Evolutionary conservation across 1,140 invertebrate species (phyloP), one percentile per base, ranked within the genome.

Genomic region (Lethrus apterus): DNA sequence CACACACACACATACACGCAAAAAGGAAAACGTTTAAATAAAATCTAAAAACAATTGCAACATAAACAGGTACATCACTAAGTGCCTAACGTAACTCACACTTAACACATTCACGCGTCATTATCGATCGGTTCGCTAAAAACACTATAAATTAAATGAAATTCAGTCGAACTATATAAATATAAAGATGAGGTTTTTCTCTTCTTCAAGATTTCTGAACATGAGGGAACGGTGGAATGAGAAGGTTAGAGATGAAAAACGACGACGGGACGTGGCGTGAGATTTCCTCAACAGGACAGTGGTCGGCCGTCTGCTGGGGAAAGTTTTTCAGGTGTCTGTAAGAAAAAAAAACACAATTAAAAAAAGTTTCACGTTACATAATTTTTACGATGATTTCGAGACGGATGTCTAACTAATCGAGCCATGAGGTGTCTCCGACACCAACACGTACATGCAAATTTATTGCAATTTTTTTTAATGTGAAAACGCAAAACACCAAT

Each of bases 41-140:
- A 61, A 59, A 56, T 61, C 59, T 60, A 59, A 46, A 58, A 62
- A 59, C 59, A 58, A 63, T 63, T 63, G 60, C 60, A 63, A 63
- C 60, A 56, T 60, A 63, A 55, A 63, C 60, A 63, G 60, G 60
- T 63, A 63, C 58, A 44, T 55, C 44, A 47, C 51, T 49, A 55
- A 54, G 48, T 56, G 50, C 51, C 45, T n/a, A n/a, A n/a, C n/a
- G n/a, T n/a, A 52, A 36, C 44, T 46, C 51, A 46, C 43, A 44
- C 34, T 43, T 19, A 30, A 36, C 8, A 9, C 19, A 26, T 48
- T 32, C 36, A 14, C 35, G 31, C 17, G 14, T 43, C 13, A 29
- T 43, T 17, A 3, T 14, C 23, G 11, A 50, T n/a, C n/a, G n/a
- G n/a, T n/a, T n/a, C 41, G 44, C 48, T 21, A 40, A 18, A 15